A percentile compares a stretch with the other conserved stretches of the same genome.
Evolutionary conservation across 2,797 vertebrate genomes (phyloP).

Genomic region (Sebastes reedi): DNA sequence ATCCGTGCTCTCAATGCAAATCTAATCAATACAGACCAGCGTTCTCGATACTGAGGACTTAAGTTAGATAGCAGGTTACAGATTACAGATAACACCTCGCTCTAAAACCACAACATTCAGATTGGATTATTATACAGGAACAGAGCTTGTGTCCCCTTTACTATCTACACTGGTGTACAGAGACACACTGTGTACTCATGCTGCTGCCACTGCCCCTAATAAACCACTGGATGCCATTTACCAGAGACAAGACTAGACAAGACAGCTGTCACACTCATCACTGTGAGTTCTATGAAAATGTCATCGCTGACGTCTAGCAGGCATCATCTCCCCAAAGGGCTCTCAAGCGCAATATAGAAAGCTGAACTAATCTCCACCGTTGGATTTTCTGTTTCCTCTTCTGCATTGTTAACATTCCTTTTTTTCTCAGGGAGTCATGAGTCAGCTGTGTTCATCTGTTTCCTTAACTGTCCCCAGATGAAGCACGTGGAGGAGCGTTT

Average conservation of each 20-base stretch:
- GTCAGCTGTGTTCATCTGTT: background rate
- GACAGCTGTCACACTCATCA: background rate
- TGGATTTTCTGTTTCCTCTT: background rate
- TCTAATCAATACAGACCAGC: background rate
- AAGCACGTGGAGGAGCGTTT: slow-evolving; percentile 90
- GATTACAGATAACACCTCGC: background rate
- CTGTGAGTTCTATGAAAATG: background rate
- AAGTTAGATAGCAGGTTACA: background rate
- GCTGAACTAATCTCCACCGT: background rate
- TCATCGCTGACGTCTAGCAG: background rate
- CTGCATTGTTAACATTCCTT: background rate
- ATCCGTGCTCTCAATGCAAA: background rate
- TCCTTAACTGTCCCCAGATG: slow-evolving; percentile 81
- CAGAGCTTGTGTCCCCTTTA: background rate
- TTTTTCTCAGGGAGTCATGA: background rate
- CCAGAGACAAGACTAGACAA: background rate
- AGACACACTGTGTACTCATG: background rate
- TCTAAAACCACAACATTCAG: background rate
- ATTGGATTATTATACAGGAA: background rate
- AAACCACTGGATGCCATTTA: background rate
- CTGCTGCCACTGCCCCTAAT: background rate
- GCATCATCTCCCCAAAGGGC: too few relatives aligned
- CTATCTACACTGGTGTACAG: background rate
- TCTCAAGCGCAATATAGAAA: background rate
- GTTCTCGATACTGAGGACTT: background rate